phyloP scores from a whole-genome alignment of 2,113 vertebrate species.

The Procapra przewalskii region DNA sequence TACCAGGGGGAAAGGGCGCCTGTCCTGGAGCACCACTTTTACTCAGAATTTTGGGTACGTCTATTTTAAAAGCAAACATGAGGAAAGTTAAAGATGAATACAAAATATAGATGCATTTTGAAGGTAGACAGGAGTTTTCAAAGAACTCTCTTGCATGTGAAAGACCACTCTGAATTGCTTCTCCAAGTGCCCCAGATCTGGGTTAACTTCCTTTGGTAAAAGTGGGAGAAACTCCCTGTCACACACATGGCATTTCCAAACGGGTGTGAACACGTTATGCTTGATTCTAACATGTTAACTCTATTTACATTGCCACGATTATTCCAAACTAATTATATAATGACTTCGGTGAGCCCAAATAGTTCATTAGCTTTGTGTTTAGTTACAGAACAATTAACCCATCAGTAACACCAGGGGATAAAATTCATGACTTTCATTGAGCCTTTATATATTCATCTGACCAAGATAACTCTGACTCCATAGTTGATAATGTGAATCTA shows the following conservation, averaged over 20 bases:
- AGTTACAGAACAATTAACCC: background rate
- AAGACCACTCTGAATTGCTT: background rate
- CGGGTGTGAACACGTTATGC: rapidly evolving
- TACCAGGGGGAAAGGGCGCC: background rate
- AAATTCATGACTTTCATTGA: background rate
- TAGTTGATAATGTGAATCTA: background rate
- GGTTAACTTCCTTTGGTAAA: background rate
- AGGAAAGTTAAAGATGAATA: background rate
- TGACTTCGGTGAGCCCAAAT: background rate
- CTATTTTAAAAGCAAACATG: background rate
- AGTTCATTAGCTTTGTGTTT: background rate
- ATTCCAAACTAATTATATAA: background rate
- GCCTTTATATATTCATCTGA: background rate
- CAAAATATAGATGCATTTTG: background rate
- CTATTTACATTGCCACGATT: background rate
- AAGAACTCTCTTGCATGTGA: background rate
- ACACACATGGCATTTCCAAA: background rate
- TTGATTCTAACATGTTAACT: background rate
- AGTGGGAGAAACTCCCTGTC: background rate
- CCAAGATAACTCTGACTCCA: background rate
- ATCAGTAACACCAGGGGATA: background rate
- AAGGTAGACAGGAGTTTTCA: background rate
- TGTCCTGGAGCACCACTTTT: background rate
- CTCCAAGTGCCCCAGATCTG: background rate
- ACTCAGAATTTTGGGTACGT: background rate